Evolutionary conservation across 2,888 invertebrate genomes (phyloP).

Genomic region (Metopia argyrocephala): DNA sequence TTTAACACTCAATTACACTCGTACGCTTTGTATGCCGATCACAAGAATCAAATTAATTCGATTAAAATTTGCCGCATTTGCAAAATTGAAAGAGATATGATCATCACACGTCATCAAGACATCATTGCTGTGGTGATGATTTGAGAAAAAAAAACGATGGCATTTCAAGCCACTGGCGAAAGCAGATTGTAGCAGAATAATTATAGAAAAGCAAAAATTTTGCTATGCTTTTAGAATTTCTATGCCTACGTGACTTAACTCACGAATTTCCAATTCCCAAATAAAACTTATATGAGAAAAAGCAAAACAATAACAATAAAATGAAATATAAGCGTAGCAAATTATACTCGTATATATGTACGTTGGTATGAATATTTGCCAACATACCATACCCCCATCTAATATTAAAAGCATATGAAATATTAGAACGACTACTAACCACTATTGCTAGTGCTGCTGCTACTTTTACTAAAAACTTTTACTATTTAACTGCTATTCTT

Average conservation of each 20-base stretch:
- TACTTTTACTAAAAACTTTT: background rate
- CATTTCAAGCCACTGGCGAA: background rate
- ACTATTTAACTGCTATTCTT: background rate
- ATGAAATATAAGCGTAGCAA: background rate
- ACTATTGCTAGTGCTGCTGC: background rate
- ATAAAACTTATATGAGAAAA: background rate
- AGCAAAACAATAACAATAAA: slow-evolving; percentile 8
- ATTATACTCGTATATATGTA: background rate
- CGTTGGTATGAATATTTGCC: background rate
- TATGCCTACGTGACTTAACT: slow-evolving; percentile 66
- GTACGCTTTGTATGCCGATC: too few species aligned
- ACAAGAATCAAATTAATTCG: too few species aligned
- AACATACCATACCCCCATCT: background rate
- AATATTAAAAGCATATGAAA: background rate
- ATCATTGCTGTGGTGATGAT: background rate
- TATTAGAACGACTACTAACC: background rate
- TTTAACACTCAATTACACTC: too few species aligned
- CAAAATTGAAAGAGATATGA: background rate
- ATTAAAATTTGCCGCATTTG: too few species aligned
- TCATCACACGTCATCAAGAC: background rate
- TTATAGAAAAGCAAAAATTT: background rate
- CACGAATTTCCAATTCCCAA: slow-evolving; percentile 46
- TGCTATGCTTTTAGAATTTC: slow-evolving; percentile 39
- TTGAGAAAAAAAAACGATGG: background rate
- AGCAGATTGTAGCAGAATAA: slow-evolving; percentile 2